Evolutionary conservation across 2,888 invertebrate species (phyloP).

Genomic region (Anthrax anthrax): DNA sequence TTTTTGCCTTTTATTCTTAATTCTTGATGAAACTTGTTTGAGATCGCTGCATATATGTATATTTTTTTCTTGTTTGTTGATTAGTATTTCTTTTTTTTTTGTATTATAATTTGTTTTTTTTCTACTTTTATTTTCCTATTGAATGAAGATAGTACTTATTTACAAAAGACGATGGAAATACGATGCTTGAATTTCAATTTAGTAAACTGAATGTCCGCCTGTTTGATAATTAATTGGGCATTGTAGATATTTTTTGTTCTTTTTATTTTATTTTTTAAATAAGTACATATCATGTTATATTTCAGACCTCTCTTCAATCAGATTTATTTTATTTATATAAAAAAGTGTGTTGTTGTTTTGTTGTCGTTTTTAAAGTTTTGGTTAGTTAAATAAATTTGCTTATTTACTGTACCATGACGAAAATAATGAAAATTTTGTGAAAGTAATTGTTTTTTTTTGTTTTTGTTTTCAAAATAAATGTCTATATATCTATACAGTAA

Average conservation of each 20-base stretch:
- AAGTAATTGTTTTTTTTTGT: not conserved
- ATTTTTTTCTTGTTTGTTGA: not conserved
- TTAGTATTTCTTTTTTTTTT: not conserved
- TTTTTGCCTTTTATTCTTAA: not conserved
- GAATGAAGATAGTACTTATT: not conserved
- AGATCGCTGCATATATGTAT: not conserved
- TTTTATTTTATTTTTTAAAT: not conserved
- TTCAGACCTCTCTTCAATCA: not conserved
- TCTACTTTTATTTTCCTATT: no score
- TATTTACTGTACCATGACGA: no score
- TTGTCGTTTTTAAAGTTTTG: no score
- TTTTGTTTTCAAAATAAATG: no score
- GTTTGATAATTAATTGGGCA: slow-evolving; percentile 9
- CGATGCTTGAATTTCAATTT: slow-evolving; percentile 7
- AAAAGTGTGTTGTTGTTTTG: no score
- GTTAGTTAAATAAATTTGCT: no score
- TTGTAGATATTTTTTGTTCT: slow-evolving; percentile 1
- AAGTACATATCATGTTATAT: not conserved
- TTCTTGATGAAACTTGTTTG: not conserved
- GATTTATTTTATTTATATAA: no score
- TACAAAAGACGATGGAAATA: slow-evolving; percentile 3
- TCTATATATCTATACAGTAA: no score
- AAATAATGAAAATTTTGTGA: no score
- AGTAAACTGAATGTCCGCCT: slow-evolving; percentile 6
- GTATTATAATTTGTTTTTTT: no score